Base-by-base conservation (phyloP, 2,888 invertebrate species). In the Drosophila nr. medialis region DNA sequence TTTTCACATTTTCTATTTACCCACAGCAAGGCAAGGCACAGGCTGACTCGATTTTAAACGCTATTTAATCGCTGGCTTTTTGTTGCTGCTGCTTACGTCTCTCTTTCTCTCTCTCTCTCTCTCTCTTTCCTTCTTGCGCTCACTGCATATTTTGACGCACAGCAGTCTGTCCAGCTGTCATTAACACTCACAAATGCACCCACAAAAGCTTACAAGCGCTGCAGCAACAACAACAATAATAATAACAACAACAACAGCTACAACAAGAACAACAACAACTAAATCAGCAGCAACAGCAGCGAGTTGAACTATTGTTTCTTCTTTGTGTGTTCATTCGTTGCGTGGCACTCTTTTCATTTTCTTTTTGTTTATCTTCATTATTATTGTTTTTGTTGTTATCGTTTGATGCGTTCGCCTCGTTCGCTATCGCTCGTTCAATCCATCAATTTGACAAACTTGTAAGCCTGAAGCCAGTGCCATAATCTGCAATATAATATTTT, bases 141-240 rank as follows among this genome's bases (percentile, higher is more conserved):
- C 32, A 11, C 53, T 64, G 29, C 61, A 66, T 65, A 58, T 61
- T 54, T 72, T 68, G 65, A 79, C 64, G 75, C 75, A 72, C 71
- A 79, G 80, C 86, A 72, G 75, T 76, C 75, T 73, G 51, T 32
- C 21, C n/a, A 75, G 72, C 72, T 78, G 77, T 80, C 86, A 85
- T 77, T 73, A 64, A 80, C 64, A 76, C 65, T 45, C 55, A 53
- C 56, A 53, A 42, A 71, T 38, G 38, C 48, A 67, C 51, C n/a
- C 36, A 54, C 61, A 61, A 38, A 56, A 56, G 60, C 71, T 76
- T 77, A n/a, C 51, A 51, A 60, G 40, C 66, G 60, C 58, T 36
- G 61, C 78, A 63, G 59, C 62, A 59, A 58, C 69, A 75, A 64
- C 27, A 64, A 49, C 40, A 62, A 64, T 40, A 78, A 49, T 54